Percentiles rank a stretch among this genome's conserved stretches.
Evolutionary conservation across 2,888 invertebrate species (phyloP).

Genomic region (Callosobruchus maculatus): DNA sequence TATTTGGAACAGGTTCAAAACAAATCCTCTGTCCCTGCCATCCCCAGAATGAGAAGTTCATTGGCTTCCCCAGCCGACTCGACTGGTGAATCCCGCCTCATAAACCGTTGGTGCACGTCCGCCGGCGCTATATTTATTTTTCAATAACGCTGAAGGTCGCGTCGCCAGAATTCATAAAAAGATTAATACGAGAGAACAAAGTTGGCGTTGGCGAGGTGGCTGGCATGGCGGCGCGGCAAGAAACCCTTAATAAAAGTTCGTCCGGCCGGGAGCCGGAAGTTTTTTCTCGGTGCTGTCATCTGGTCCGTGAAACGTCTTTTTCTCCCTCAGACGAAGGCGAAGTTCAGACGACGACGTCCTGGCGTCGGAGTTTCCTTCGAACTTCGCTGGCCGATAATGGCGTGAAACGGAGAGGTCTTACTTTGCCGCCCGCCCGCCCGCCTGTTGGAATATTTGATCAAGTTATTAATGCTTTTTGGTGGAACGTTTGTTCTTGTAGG

Average conservation of each 20-base stretch:
- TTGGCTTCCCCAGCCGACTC: not conserved
- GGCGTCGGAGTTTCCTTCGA: not conserved
- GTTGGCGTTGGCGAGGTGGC: not conserved
- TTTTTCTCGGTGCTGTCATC: not conserved
- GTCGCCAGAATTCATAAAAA: not conserved
- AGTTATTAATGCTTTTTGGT: not conserved
- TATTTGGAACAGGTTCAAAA: too few species aligned
- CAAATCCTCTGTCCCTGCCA: too few species aligned
- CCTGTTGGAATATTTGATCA: not conserved
- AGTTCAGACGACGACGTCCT: not conserved
- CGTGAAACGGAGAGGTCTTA: not conserved
- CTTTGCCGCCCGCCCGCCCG: not conserved
- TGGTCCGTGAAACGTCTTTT: not conserved
- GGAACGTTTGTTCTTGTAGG: too few species aligned
- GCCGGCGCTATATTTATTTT: not conserved
- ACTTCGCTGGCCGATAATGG: not conserved
- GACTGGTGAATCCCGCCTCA: not conserved
- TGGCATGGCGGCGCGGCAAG: not conserved
- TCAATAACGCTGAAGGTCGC: not conserved
- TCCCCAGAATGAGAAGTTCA: not conserved
- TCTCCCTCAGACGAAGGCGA: not conserved
- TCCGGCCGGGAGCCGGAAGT: not conserved
- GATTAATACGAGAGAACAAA: not conserved
- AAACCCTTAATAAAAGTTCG: not conserved
- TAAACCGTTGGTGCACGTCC: not conserved